A percentile compares a stretch with the other conserved stretches of the same genome.
Conservation (phyloP, 2,888 invertebrate genomes). For the Papilio elwesi region DNA sequence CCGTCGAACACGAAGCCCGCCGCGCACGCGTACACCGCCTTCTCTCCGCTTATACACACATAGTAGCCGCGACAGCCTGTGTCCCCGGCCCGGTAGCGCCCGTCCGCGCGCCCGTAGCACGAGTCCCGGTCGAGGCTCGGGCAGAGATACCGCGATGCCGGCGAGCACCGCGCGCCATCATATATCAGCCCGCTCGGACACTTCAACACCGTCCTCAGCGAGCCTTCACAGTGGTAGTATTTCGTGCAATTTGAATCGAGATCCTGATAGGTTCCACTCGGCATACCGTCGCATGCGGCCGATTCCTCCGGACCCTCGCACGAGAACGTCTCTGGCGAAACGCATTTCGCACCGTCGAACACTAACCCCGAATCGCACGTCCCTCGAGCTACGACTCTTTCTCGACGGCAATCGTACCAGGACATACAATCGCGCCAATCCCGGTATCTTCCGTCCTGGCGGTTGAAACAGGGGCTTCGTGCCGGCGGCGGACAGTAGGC, state of each 20-base stretch:
- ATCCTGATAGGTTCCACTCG: constrained; percentile 83
- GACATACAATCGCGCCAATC: constrained; percentile 78
- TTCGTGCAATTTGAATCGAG: constrained; percentile 79
- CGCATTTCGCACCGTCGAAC: constrained; percentile 81
- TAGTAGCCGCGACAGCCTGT: constrained; percentile 85
- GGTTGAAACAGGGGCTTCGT: constrained; percentile 75
- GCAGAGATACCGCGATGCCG: constrained; percentile 66
- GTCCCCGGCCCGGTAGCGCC: constrained; percentile 79
- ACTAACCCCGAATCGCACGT: constrained; percentile 74
- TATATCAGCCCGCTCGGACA: constrained; percentile 72
- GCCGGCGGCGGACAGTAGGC: constrained; percentile 77
- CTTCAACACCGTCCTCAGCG: constrained; percentile 66
- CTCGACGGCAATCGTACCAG: constrained; percentile 79
- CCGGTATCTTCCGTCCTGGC: constrained; percentile 73
- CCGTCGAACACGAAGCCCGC: constrained; percentile 82
- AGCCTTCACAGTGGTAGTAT: constrained; percentile 79
- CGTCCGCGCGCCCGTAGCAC: constrained; percentile 81
- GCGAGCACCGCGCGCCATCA: constrained; percentile 76
- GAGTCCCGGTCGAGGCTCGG: constrained; percentile 78
- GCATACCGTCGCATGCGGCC: constrained; percentile 73
- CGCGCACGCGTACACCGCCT: constrained; percentile 84
- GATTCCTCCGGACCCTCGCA: constrained; percentile 77
- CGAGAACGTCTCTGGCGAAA: constrained; percentile 63
- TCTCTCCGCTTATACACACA: constrained; percentile 82
- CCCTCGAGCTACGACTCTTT: constrained; percentile 72